Evolutionary conservation across 2,888 invertebrate species (phyloP).

Genomic region (Pheosia gnoma): DNA sequence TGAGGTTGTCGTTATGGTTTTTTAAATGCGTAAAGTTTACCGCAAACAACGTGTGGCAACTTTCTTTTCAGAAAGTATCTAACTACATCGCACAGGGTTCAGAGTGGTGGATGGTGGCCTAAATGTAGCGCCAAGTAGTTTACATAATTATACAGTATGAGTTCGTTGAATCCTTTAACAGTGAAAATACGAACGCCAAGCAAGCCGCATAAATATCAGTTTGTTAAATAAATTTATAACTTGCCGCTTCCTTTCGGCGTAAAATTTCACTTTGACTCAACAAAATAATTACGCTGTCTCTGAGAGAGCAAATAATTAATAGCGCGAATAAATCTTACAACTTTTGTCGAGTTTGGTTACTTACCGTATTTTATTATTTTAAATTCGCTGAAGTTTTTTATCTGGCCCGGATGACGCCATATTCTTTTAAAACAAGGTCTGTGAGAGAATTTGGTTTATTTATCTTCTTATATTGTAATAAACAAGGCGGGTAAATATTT

Average conservation of each 20-base stretch:
- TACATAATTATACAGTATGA: background rate
- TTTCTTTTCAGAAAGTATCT: no score
- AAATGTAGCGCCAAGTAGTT: background rate
- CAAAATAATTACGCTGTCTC: constrained; percentile 69
- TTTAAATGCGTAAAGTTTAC: no score
- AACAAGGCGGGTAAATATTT: background rate
- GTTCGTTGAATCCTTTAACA: constrained; percentile 20
- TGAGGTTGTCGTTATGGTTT: no score
- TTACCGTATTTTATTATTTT: constrained; percentile 49
- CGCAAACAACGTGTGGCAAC: no score
- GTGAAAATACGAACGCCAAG: constrained; percentile 28
- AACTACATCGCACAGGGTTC: no score
- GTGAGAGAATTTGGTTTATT: background rate
- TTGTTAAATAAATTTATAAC: constrained; percentile 51
- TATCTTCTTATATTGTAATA: background rate
- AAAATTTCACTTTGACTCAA: constrained; percentile 61
- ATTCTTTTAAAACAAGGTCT: background rate
- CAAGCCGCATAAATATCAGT: constrained; percentile 16
- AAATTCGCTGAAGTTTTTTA: constrained; percentile 1
- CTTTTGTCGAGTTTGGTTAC: constrained; percentile 64
- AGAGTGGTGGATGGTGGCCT: no score
- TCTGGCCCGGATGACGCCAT: background rate
- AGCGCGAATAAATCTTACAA: constrained; percentile 66
- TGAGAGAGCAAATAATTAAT: constrained; percentile 68
- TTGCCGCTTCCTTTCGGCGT: constrained; percentile 35